Base-by-base conservation (phyloP, 2,888 invertebrate genomes). In the Drosophila peninsularis region DNA sequence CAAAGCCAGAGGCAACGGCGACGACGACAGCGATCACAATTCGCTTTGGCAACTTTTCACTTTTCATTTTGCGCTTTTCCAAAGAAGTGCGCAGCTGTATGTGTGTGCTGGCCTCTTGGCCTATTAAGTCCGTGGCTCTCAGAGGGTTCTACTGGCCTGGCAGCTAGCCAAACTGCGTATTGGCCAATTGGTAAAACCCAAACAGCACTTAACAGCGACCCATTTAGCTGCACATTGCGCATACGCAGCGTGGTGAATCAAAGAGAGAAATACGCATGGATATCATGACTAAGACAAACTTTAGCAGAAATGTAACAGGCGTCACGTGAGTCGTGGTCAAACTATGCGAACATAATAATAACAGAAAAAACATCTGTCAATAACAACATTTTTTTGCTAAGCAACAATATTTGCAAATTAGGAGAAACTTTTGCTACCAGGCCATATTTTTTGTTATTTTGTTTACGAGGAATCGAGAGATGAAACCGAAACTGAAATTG, bases 31-130 rank as follows among this genome's bases (percentile, higher is more conserved):
- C 44, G 54, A 30, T n/a, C 19, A 42, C 54, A 56, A 9, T 80
- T 79, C 81, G 70, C 79, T 30, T 47, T 74, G 76, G 70, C 77
- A 90, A 82, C 91, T 90, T 90, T 90, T 91, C 91, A 91, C 91
- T 90, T 90, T 90, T 90, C 90, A 91, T 88, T 89, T 88, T 88
- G 80, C 77, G 67, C 87, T 89, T 84, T 84, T 89, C 88, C 76
- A 69, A 6, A 56, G 45, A 27, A 50, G 36, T 45, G 17, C 37
- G 0, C 24, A 13, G 14, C 13, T 39, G 3, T 19, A 3, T 17
- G 34, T 24, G 37, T 45, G 13, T 42, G 41, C 36, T 90, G 89
- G 80, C 90, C 88, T 79, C 69, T 88, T 89, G 81, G 86, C 90
- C 86, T 87, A 87, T 87, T 88, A 90, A 87, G 87, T 80, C 68